These are phyloP conservation scores for Diorhabda carinulata DNA, from an alignment of 1,140 invertebrate species.

Conservation along the genomic window DNA sequence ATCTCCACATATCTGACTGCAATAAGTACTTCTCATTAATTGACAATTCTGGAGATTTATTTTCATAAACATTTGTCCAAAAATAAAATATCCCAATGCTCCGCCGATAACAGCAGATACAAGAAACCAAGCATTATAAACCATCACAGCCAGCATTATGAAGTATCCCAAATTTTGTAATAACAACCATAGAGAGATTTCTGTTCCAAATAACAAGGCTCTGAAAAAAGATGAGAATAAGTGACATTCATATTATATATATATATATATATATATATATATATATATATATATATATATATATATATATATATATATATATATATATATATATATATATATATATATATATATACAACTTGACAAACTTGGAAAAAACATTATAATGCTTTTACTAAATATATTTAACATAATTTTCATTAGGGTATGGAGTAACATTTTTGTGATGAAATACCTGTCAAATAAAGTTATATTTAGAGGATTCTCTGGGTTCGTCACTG, in stretches of 20 bases:
- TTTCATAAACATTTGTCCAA: conserved; percentile 47
- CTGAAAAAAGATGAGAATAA: conserved; percentile 29
- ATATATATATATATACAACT: no score
- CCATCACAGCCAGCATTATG: conserved; percentile 88
- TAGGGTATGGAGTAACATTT: no score
- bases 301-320: no score
- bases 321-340: no score
- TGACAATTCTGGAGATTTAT: conserved; percentile 47
- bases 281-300: no score
- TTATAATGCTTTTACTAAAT: no score
- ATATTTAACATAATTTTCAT: no score
- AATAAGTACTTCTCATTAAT: conserved; percentile 43
- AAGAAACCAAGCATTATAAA: conserved; percentile 79
- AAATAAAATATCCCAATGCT: conserved; percentile 66
- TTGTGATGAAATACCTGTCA: conserved; percentile 30
- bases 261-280: no score
- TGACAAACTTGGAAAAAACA: no score
- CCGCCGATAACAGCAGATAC: conserved; percentile 72
- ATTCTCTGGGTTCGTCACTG: conserved; percentile 29
- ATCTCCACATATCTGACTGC: conserved; percentile 41
- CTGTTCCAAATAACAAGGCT: conserved; percentile 36
- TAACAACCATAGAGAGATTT: conserved; percentile 41
- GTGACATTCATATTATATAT: neutral
- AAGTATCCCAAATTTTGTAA: conserved; percentile 64
- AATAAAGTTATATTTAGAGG: conserved; percentile 36